A percentile compares a stretch with the other conserved stretches of the same genome.
phyloP scores from a whole-genome alignment of 2,888 invertebrate species.

The Bombyx huttoni region DNA sequence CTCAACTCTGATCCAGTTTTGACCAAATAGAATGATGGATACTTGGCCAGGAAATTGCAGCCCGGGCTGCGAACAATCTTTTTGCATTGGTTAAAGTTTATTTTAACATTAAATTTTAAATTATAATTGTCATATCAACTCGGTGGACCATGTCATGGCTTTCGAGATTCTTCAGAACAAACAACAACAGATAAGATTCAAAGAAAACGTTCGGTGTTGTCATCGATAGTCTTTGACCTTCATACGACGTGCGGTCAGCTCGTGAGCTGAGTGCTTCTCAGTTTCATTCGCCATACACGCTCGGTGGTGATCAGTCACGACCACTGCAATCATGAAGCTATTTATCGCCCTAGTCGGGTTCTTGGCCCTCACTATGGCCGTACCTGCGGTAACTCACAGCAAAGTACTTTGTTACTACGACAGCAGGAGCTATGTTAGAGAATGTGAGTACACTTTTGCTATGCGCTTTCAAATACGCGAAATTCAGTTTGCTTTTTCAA shows the following conservation, averaged over 20 bases:
- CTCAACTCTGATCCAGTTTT: too few species aligned
- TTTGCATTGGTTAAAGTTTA: too few species aligned
- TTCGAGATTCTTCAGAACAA: conserved; percentile 3
- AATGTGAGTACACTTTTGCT: conserved; percentile 67
- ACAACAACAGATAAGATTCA: conserved; percentile 30
- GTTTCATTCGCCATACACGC: conserved; percentile 47
- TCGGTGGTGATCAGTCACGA: conserved; percentile 40
- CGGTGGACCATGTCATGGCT: not conserved
- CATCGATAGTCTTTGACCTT: conserved; percentile 45
- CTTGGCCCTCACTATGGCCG: conserved; percentile 39
- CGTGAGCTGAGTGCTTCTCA: conserved; percentile 15
- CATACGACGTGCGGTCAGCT: conserved; percentile 16
- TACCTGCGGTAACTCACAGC: conserved; percentile 46
- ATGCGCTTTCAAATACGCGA: not conserved
- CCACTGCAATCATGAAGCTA: conserved; percentile 32
- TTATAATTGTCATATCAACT: too few species aligned
- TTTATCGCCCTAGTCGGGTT: conserved; percentile 36
- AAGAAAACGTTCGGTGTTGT: conserved; percentile 25
- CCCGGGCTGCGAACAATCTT: too few species aligned
- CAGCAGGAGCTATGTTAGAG: conserved; percentile 76
- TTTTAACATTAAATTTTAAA: too few species aligned
- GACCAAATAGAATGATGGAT: too few species aligned
- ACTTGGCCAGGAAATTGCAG: too few species aligned
- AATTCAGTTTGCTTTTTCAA: not conserved
- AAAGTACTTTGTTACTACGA: conserved; percentile 83